Evolutionary conservation across 2,797 vertebrate genomes (phyloP).

Genomic region (Mico argentatus): DNA sequence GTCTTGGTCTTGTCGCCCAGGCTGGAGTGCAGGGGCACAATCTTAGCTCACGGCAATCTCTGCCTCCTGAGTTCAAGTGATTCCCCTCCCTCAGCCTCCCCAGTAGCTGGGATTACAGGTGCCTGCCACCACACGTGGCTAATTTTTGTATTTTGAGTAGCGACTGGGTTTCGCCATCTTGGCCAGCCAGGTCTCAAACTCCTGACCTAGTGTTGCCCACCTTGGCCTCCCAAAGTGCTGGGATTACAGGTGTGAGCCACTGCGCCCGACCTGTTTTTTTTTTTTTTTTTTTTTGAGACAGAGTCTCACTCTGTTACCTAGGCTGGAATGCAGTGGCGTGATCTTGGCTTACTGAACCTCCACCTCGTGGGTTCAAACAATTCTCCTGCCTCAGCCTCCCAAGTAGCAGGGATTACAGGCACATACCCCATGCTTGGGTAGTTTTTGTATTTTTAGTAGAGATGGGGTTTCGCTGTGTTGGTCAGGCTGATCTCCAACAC

Average conservation of each 20-base stretch:
- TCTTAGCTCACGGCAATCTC: neutral
- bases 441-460: neutral
- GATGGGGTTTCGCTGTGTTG: neutral
- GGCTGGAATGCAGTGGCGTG: neutral
- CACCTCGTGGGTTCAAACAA: neutral
- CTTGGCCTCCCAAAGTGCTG: no score
- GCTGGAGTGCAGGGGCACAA: neutral
- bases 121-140: no score
- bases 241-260: no score
- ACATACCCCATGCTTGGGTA: accelerated
- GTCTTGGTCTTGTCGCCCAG: neutral
- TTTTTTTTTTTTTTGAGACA: neutral
- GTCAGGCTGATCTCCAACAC: neutral
- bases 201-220: no score
- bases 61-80: neutral
- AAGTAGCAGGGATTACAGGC: neutral
- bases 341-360: neutral
- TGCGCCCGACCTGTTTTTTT: accelerated
- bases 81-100: neutral
- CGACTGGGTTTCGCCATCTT: no score
- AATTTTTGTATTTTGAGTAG: no score
- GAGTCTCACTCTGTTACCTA: neutral
- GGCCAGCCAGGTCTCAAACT: no score
- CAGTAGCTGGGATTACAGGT: neutral
- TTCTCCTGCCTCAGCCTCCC: neutral